These are phyloP conservation scores for Cyclina sinensis DNA, from an alignment of 1,140 invertebrate species.

Conservation along the genomic window DNA sequence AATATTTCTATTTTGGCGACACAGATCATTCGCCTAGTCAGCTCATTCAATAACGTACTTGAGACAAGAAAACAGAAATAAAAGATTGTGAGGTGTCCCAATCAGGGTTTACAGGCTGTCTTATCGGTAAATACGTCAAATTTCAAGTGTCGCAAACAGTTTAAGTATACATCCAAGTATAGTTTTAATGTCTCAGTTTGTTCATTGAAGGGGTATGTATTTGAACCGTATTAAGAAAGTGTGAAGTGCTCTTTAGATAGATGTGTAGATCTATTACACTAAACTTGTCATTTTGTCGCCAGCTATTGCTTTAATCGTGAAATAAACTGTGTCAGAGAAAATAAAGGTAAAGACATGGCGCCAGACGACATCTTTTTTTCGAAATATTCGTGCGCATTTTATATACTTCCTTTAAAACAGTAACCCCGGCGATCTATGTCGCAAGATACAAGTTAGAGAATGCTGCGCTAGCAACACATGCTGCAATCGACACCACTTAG, in stretches of 20 bases:
- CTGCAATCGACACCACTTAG: no score
- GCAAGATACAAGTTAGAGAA: no score
- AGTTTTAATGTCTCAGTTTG: slow-evolving; percentile 38
- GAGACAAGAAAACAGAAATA: slow-evolving; percentile 22
- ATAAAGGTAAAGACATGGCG: not conserved
- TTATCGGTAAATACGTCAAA: not conserved
- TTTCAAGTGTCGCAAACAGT: not conserved
- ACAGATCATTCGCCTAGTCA: not conserved
- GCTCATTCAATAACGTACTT: slow-evolving; percentile 44
- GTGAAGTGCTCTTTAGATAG: slow-evolving; percentile 42
- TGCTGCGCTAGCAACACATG: no score
- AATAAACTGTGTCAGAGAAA: slow-evolving; percentile 12
- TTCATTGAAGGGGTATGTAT: slow-evolving; percentile 25
- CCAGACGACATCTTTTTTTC: not conserved
- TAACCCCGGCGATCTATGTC: no score
- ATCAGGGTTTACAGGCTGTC: not conserved
- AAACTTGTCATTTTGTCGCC: slow-evolving; percentile 32
- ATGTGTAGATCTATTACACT: slow-evolving; percentile 35
- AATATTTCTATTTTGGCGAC: slow-evolving; percentile 23
- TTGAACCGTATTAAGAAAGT: slow-evolving; percentile 53
- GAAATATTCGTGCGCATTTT: not conserved
- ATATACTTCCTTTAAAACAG: not conserved
- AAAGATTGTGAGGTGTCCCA: slow-evolving; percentile 12
- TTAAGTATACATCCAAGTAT: slow-evolving; percentile 29
- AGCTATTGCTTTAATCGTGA: slow-evolving; percentile 32